Percentiles rank a stretch among this genome's conserved stretches.
Conservation (phyloP, 2,113 vertebrate species). For the Rhinolophus sinicus region DNA sequence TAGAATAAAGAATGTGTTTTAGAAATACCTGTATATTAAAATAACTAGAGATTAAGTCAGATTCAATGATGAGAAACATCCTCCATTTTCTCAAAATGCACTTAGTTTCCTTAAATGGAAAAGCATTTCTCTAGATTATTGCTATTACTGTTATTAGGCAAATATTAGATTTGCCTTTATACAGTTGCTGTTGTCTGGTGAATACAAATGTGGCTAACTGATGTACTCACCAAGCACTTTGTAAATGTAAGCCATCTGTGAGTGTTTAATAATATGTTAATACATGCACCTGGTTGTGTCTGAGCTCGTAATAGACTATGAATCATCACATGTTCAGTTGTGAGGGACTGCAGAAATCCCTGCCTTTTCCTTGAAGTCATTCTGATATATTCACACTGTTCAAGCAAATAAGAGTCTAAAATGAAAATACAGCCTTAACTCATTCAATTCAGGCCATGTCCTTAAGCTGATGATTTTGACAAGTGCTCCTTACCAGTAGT, state of each 20-base stretch:
- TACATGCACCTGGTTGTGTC: conserved; percentile 11
- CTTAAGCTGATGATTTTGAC: conserved; percentile 34
- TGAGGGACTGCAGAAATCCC: background rate
- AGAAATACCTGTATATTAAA: conserved; percentile 14
- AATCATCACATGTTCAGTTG: conserved; percentile 42
- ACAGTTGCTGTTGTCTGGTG: background rate
- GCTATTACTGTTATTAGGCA: background rate
- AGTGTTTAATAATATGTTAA: conserved; percentile 64
- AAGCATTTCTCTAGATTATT: conserved; percentile 43
- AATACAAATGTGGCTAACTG: conserved; percentile 41
- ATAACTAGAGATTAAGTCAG: background rate
- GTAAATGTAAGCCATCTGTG: conserved; percentile 53
- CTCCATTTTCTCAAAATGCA: conserved; percentile 58
- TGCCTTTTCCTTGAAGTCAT: conserved; percentile 23
- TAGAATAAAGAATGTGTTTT: background rate
- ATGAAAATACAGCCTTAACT: conserved; percentile 32
- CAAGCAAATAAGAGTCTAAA: conserved; percentile 47
- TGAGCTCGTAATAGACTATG: conserved; percentile 3
- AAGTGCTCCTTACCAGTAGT: background rate
- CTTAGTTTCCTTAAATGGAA: conserved; percentile 50
- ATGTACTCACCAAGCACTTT: conserved; percentile 21
- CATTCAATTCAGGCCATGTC: conserved; percentile 23
- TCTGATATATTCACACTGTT: conserved; percentile 3
- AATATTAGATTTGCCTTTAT: conserved; percentile 29
- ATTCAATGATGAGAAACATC: background rate